These are phyloP conservation scores for Argyrosomus regius DNA, from an alignment of 2,797 vertebrate species.

Conservation along the genomic window DNA sequence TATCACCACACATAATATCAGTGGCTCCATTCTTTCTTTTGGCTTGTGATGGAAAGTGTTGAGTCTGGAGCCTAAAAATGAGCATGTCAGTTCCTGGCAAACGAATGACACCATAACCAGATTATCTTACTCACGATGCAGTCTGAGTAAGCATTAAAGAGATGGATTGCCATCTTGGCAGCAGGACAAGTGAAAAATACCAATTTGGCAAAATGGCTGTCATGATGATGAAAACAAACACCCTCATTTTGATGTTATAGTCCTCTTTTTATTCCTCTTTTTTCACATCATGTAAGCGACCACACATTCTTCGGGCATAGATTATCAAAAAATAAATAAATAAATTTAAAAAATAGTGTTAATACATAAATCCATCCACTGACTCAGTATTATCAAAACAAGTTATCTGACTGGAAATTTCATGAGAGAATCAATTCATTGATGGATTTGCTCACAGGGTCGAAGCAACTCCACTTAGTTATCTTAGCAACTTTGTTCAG, in stretches of 20 bases:
- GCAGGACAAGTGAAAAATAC: neutral
- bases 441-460: neutral
- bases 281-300: neutral
- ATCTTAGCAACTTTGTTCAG: neutral
- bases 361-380: neutral
- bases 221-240: neutral
- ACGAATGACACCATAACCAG: neutral
- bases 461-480: neutral
- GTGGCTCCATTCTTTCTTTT: neutral
- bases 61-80: neutral
- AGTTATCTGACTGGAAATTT: no score
- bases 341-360: no score
- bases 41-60: neutral
- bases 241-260: neutral
- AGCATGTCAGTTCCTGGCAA: neutral
- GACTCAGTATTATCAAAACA: neutral
- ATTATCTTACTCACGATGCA: neutral
- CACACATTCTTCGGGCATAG: neutral
- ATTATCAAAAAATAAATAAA: neutral
- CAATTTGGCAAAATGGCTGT: neutral
- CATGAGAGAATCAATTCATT: neutral
- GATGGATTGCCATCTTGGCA: neutral
- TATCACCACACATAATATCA: neutral
- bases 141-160: neutral
- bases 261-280: neutral